phyloP scores from a whole-genome alignment of 2,888 invertebrate genomes.

The Plutella xylostella region DNA sequence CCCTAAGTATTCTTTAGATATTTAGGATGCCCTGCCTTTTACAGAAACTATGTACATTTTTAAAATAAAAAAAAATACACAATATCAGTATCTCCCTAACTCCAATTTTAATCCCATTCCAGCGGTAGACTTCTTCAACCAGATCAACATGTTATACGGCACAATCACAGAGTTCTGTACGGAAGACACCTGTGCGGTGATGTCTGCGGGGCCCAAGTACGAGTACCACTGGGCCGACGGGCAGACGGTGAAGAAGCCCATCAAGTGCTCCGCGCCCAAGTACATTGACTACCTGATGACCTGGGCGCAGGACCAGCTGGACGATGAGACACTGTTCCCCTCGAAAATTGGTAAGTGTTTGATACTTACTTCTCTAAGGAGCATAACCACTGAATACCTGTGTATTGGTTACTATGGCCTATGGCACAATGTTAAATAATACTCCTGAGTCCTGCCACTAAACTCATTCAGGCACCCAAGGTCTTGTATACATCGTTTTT shows the following conservation, averaged over 20 bases:
- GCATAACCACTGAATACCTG: no score
- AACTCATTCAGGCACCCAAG: no score
- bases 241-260: conserved; percentile 97
- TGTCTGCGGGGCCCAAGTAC: conserved; percentile 99
- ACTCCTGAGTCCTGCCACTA: no score
- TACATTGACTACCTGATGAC: conserved; percentile 99
- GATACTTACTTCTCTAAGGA: no score
- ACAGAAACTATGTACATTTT: no score
- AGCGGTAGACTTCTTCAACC: conserved; percentile 99
- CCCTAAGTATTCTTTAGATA: no score
- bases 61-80: no score
- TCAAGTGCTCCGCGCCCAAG: conserved; percentile 98
- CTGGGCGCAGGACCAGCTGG: conserved; percentile 99
- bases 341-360: conserved; percentile 92
- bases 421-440: no score
- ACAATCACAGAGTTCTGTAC: conserved; percentile 99
- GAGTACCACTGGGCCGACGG: conserved; percentile 99
- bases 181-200: conserved; percentile 95
- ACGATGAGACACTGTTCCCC: conserved; percentile 98
- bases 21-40: no score
- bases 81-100: no score
- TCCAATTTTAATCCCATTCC: conserved; percentile 29
- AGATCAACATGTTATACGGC: conserved; percentile 99
- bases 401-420: no score
- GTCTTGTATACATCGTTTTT: no score